These are phyloP conservation scores for Neuroscelio doddi DNA, from an alignment of 2,888 invertebrate species.

Conservation along the genomic window DNA sequence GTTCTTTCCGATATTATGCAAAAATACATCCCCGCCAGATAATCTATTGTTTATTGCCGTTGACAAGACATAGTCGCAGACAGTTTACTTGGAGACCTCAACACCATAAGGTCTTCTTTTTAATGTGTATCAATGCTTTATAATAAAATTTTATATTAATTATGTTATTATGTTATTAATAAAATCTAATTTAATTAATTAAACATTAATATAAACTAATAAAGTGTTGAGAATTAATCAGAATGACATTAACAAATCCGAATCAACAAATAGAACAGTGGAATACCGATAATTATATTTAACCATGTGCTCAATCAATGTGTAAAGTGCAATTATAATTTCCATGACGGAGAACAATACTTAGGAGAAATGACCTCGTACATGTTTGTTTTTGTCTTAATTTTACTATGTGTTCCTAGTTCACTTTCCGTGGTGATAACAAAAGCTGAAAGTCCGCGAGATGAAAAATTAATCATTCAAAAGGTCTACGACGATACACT, in stretches of 20 bases:
- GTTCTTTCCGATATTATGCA: slow-evolving; percentile 68
- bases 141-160: too few relatives aligned
- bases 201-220: background rate
- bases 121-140: background rate
- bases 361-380: slow-evolving; percentile 9
- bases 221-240: background rate
- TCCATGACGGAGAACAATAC: background rate
- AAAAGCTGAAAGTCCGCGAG: background rate
- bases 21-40: slow-evolving; percentile 59
- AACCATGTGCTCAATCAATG: background rate
- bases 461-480: slow-evolving; percentile 12
- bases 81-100: slow-evolving; percentile 52
- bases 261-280: background rate
- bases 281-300: background rate
- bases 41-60: slow-evolving; percentile 59
- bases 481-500: slow-evolving; percentile 35
- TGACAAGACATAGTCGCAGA: slow-evolving; percentile 38
- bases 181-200: background rate
- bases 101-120: slow-evolving; percentile 14
- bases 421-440: slow-evolving; percentile 6
- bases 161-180: too few relatives aligned
- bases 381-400: slow-evolving; percentile 5
- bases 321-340: slow-evolving; percentile 10
- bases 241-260: background rate
- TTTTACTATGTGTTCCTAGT: slow-evolving; percentile 10